Base-by-base conservation (phyloP, 2,888 invertebrate species). In the Tipula unca region DNA sequence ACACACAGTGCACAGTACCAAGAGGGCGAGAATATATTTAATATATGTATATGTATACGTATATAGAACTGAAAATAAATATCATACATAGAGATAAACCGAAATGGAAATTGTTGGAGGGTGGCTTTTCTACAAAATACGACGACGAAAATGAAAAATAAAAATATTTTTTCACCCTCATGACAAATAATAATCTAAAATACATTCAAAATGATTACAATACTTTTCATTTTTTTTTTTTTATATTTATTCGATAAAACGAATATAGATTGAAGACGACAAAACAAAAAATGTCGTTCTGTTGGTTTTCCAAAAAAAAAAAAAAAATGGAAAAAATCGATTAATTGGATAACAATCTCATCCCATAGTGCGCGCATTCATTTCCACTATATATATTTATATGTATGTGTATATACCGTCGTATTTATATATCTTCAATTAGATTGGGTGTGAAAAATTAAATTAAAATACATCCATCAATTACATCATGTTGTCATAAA, bases 171-270 rank as follows among this genome's bases (percentile, higher is more conserved):
- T 69, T 69, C 69, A 69, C 69, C 69, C 69, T 69, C 69, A 69
- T 69, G 69, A 69, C 69, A 69, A 69, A 69, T 69, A 69, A 69
- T 69, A 69, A 69, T 69, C 69, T 69, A 69, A 69, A 69, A 69
- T 69, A 69, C 69, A 69, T 69, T 69, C 69, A 69, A 69, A 69
- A 69, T 69, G 69, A 69, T 69, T 69, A 69, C 69, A 69, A 69
- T 69, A 69, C 69, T 69, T 69, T 54, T 54, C 48, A 54, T 54
- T 54, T 54, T 48, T 54, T 54, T 54, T 54, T 54, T 54, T 32
- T 48, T 48, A 17, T 48, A 69, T 69, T 69, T 69, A 69, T 69
- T 69, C 69, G 69, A 69, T 69, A 69, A 69, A 69, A 69, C 69
- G 69, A 69, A 69, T 69, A 69, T 69, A 69, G 69, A 69, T 69